Base-by-base conservation (phyloP, 2,888 invertebrate species). In the Notodonta ziczac region DNA sequence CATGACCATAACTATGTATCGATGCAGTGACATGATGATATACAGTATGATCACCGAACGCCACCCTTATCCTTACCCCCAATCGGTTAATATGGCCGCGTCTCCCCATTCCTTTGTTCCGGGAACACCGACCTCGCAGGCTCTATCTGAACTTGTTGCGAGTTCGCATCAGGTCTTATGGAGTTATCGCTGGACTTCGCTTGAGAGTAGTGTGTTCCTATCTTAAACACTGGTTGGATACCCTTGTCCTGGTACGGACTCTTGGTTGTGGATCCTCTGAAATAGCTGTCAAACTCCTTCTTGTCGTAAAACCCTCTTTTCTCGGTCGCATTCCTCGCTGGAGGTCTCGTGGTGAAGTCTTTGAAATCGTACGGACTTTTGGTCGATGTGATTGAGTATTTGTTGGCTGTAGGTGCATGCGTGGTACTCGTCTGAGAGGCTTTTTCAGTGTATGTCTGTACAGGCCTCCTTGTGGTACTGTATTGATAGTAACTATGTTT, bases 281-380 rank as follows among this genome's bases (percentile, higher is more conserved):
- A 91, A 69, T 84, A 92, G 54, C 70, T 84, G 44, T 89, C 89
- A 61, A 89, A 84, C 32, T 89, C 90, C 32, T 86, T 88, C 76
- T 91, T 93, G 61, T 74, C 89, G 74, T 87, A 88, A 72, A 88
- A 92, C 5, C 92, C 90, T 55, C 78, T 76, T 78, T 87, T 93
- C 6, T 83, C 77, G 13, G 81, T 72, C 60, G 75, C 80, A 54
- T 66, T 69, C 56, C 82, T 69, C 54, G 82, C 82, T 16, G 83
- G 84, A 62, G 83, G 87, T 85, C 81, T 88, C 74, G 91, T 94
- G 0, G 83, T 81, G 67, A 88, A 94, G 56, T 93, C 92, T 78
- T 93, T 88, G 76, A 94, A 94, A 69, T 93, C 91, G 82, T 95
- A 95, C 1, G 95, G 95, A 78, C 91, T 95, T 83, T 90, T 93